Conservation (phyloP, 2,797 vertebrate species). For the Gallinago nigripennis region DNA sequence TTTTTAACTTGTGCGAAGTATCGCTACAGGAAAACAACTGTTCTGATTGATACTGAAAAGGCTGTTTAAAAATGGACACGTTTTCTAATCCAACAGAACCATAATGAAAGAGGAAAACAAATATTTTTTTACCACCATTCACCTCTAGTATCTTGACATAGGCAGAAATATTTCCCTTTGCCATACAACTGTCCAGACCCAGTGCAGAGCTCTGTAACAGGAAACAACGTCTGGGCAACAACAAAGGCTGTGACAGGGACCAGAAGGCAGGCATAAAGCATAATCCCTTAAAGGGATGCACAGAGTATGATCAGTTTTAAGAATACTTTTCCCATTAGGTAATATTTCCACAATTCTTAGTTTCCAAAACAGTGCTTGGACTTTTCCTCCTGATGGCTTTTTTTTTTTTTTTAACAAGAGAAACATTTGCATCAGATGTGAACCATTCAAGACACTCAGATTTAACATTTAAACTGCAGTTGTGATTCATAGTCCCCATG, state of each 20-base stretch:
- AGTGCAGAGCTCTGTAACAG: not conserved
- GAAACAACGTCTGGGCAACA: not conserved
- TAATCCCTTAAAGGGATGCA: not conserved
- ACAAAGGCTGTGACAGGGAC: not conserved
- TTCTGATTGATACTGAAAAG: not conserved
- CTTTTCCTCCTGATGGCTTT: not conserved
- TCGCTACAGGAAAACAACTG: not conserved
- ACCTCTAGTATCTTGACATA: not conserved
- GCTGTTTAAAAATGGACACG: not conserved
- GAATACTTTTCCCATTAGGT: conserved; percentile 38
- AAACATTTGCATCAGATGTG: not conserved
- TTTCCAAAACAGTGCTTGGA: conserved; percentile 33
- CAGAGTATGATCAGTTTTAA: not conserved
- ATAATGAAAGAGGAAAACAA: not conserved
- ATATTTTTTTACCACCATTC: not conserved
- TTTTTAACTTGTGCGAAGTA: not conserved
- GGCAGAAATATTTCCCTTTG: not conserved
- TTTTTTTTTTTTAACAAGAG: not conserved
- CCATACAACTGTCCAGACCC: not conserved
- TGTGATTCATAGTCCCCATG: not conserved
- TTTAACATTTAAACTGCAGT: not conserved
- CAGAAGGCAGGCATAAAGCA: not conserved
- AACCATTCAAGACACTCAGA: not conserved
- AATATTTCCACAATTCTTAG: conserved; percentile 4
- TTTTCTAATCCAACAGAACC: not conserved